Evolutionary conservation across 2,113 vertebrate species (phyloP).

Genomic region (Gila orcuttii): DNA sequence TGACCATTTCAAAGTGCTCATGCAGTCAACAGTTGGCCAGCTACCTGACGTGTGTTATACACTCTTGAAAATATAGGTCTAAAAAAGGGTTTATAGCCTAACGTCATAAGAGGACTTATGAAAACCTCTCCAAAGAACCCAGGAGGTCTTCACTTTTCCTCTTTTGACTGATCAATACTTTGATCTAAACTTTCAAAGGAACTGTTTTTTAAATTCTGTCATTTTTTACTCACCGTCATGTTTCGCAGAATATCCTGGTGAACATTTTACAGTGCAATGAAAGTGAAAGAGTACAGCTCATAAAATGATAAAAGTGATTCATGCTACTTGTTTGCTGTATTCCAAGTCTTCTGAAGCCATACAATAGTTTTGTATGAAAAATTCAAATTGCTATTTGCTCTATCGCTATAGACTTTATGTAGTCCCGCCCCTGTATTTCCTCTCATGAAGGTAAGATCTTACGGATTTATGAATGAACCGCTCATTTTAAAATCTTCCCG

Average conservation of each 20-base stretch:
- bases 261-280: not conserved
- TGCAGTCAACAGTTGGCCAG: slow-evolving; percentile 22
- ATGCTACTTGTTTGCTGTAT: not conserved
- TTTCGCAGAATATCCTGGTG: not conserved
- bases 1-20: slow-evolving; percentile 19
- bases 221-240: not conserved
- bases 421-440: not conserved
- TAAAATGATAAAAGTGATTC: no score
- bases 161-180: not conserved
- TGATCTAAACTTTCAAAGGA: not conserved
- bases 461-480: no score
- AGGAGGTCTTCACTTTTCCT: not conserved
- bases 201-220: not conserved
- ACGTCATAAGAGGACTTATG: not conserved
- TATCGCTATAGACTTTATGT: not conserved
- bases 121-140: not conserved
- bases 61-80: not conserved
- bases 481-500: no score
- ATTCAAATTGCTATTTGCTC: not conserved
- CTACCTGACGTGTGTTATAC: not conserved
- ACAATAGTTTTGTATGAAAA: not conserved
- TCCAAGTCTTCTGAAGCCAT: not conserved
- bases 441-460: no score
- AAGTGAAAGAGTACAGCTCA: not conserved
- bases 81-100: not conserved